Evolutionary conservation across 2,888 invertebrate genomes (phyloP), one percentile per base, ranked within the genome.

Genomic region (Lymantria monacha): DNA sequence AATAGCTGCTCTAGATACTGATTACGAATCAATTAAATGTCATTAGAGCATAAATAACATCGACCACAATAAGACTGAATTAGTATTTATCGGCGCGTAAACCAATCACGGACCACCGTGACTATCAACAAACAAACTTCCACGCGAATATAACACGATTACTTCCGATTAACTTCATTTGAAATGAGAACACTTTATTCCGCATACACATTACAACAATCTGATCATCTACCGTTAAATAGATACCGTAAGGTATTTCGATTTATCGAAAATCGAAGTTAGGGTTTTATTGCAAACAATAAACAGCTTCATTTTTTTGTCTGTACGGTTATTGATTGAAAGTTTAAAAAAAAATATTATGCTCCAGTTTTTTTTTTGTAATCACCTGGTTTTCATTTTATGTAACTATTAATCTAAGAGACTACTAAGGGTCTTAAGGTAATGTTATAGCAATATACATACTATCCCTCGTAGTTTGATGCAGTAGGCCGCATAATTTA

Each of bases 141-240:
- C 63, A 71, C 65, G 72, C 70, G 73, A 65, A 65, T 42, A 44
- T 72, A 77, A 81, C 63, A 60, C 74, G 80, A 83, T 86, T 84
- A 85, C 77, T 84, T 84, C 78, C 84, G 83, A 85, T 80, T 77
- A 77, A 80, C 72, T 76, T 70, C 68, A 67, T 63, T 71, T 66
- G 74, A 78, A 81, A 82, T 79, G 69, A 70, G 66, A 74, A 66
- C 73, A 61, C 62, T 61, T 33, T 69, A 75, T 82, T 85, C 33
- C 76, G 62, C 76, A 80, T 76, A 80, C 74, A 79, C 76, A 78
- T 81, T 76, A 73, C 74, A 74, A 76, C 78, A 79, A 85, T 83
- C 76, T 70, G 83, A 85, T 87, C 83, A 82, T 79, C 75, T 76
- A 81, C 87, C 85, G 85, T 85, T 83, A 81, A 79, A 78, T 73